A percentile compares a stretch with the other conserved stretches of the same genome.
Evolutionary conservation across 2,888 invertebrate genomes (phyloP).

Genomic region (Protonemura montana): DNA sequence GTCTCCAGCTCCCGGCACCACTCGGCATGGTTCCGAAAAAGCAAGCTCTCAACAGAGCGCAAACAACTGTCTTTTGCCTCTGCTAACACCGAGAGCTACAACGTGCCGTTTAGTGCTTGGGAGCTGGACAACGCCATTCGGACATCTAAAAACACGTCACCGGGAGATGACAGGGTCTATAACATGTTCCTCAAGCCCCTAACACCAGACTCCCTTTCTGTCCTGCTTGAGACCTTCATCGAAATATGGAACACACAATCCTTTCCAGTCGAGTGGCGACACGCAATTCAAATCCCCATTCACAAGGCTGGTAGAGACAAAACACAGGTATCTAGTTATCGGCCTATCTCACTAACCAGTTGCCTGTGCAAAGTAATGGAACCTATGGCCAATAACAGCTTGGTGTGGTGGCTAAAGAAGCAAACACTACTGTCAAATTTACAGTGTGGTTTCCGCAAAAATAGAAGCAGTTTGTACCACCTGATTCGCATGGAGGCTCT

Average conservation of each 20-base stretch:
- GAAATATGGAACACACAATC: not conserved
- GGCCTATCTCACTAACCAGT: slow-evolving; percentile 52
- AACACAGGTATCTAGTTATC: slow-evolving; percentile 45
- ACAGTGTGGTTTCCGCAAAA: slow-evolving; percentile 45
- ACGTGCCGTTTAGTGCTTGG: slow-evolving; percentile 24
- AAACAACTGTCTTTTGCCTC: slow-evolving; percentile 21
- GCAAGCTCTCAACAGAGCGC: slow-evolving; percentile 13
- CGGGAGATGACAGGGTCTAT: slow-evolving; percentile 40
- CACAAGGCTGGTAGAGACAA: slow-evolving; percentile 34
- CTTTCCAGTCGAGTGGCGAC: slow-evolving; percentile 39
- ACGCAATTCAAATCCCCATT: slow-evolving; percentile 28
- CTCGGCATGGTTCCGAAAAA: slow-evolving; percentile 24
- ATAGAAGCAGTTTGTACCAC: slow-evolving; percentile 35
- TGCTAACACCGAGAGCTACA: slow-evolving; percentile 28
- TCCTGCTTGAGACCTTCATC: slow-evolving; percentile 23
- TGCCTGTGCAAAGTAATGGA: slow-evolving; percentile 53
- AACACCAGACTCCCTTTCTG: not conserved
- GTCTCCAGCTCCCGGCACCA: slow-evolving; percentile 33
- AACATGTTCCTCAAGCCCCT: slow-evolving; percentile 30
- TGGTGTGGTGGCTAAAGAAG: slow-evolving; percentile 50
- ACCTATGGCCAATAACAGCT: slow-evolving; percentile 51
- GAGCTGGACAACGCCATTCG: slow-evolving; percentile 26
- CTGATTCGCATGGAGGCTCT: slow-evolving; percentile 48
- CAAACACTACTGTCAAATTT: slow-evolving; percentile 45
- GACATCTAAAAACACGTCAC: slow-evolving; percentile 32